Evolutionary conservation across 1,140 invertebrate genomes (phyloP), one percentile per base, ranked within the genome.

Genomic region (Potamilus streckersoni): DNA sequence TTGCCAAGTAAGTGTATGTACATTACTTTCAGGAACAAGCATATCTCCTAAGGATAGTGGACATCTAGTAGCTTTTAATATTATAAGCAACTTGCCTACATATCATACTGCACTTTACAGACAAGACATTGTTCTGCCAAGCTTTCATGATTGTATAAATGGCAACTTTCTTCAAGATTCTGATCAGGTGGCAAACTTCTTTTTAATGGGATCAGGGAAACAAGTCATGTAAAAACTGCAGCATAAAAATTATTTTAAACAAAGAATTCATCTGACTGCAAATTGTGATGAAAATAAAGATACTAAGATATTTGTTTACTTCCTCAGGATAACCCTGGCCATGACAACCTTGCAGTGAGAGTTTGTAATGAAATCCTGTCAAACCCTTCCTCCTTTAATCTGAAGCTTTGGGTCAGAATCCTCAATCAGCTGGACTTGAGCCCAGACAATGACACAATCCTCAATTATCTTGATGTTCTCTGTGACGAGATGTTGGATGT

Each of bases 331-430:
- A 85, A 85, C 65, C 81, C 79, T 15, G 81, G 83, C 23, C 89
- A 90, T 81, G 88, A 89, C 77, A 84, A 82, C 75, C 74, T 90
- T n/a, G 83, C 86, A 64, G 77, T 87, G 17, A 80, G 83, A n/a
- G 69, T 89, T 12, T 87, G 87, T 78, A 89, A 89, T 76, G 87
- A 88, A 80, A 86, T 89, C 23, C 73, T 90, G 57, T 81, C 82
- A 13, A 79, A 87, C 17, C 86, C 87, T 17, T 82, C 88, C 49
- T 85, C 86, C 0, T 82, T 83, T 69, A 81, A 80, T 69, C 73
- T 87, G 0, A 83, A 82, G 19, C 71, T 85, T 2, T 84, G 87
- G 81, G 78, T 81, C 8, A 76, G 79, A 49, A 80, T 86, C 16
- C 79, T 90, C 2, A 87, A 82, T 69, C 79, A 84, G 71, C 79